A percentile compares a stretch with the other conserved stretches of the same genome.
Conservation (phyloP, 2,797 vertebrate species). For the Danio tinwini region DNA sequence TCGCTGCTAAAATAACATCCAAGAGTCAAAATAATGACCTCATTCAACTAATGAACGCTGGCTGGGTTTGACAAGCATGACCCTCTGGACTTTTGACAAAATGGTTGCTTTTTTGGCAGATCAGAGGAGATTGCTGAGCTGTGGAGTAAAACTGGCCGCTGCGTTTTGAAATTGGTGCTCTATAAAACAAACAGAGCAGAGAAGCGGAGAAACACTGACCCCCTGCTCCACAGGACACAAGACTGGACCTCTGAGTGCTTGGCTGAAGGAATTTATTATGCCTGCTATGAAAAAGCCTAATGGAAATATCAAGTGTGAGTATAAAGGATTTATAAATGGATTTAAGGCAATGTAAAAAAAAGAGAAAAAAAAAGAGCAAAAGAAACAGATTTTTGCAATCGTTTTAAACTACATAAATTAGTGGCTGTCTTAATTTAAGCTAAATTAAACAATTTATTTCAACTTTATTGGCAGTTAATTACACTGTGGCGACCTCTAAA, state of each 20-base stretch:
- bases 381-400: too few relatives aligned
- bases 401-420: too few relatives aligned
- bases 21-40: conserved; percentile 71
- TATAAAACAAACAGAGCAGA: conserved; percentile 81
- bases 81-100: conserved; percentile 62
- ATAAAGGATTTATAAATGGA: too few relatives aligned
- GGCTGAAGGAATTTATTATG: conserved; percentile 72
- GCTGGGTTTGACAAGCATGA: conserved; percentile 54
- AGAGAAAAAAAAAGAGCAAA: too few relatives aligned
- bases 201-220: conserved; percentile 73
- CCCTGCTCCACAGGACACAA: conserved; percentile 70
- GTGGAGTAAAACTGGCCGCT: conserved; percentile 68
- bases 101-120: conserved; percentile 44
- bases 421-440: too few relatives aligned
- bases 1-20: conserved; percentile 49
- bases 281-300: conserved; percentile 59
- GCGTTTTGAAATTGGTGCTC: conserved; percentile 73
- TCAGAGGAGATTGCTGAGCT: conserved; percentile 69
- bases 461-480: too few relatives aligned
- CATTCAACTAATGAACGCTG: conserved; percentile 70
- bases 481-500: too few relatives aligned
- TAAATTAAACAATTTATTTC: too few relatives aligned
- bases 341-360: too few relatives aligned
- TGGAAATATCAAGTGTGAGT: too few relatives aligned
- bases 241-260: conserved; percentile 72